Conservation (phyloP, 2,797 vertebrate genomes). For the Antrozous pallidus region DNA sequence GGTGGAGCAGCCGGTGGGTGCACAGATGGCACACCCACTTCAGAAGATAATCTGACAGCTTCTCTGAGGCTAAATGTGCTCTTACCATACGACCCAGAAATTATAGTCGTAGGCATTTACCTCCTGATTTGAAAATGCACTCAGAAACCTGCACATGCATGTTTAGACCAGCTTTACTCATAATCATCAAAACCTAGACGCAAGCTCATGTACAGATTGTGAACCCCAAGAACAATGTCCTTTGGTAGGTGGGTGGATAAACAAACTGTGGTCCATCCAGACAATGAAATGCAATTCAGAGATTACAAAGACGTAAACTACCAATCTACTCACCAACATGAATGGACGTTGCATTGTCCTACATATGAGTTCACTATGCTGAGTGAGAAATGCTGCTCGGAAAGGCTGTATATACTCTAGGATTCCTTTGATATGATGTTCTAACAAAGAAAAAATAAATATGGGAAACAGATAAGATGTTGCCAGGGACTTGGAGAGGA, state of each 20-base stretch:
- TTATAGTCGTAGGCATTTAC: neutral
- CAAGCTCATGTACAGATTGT: neutral
- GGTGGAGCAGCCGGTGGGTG: neutral
- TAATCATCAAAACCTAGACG: neutral
- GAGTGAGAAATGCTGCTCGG: neutral
- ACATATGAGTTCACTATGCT: neutral
- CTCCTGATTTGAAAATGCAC: neutral
- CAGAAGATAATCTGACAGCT: neutral
- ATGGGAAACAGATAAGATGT: neutral
- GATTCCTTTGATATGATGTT: neutral
- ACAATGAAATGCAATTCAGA: neutral
- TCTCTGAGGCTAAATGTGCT: neutral
- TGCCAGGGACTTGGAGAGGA: neutral
- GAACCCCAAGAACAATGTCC: neutral
- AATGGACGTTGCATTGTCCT: neutral
- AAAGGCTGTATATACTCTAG: neutral
- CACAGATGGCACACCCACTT: neutral
- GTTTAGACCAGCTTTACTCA: neutral
- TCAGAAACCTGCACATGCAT: neutral
- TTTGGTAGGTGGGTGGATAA: neutral
- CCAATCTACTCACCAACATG: neutral
- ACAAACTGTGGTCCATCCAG: neutral
- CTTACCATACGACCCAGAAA: neutral
- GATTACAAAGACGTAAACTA: neutral
- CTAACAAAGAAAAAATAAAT: neutral